phyloP scores from a whole-genome alignment of 92 coral and sea anemone species.

The Muricea muricata region DNA sequence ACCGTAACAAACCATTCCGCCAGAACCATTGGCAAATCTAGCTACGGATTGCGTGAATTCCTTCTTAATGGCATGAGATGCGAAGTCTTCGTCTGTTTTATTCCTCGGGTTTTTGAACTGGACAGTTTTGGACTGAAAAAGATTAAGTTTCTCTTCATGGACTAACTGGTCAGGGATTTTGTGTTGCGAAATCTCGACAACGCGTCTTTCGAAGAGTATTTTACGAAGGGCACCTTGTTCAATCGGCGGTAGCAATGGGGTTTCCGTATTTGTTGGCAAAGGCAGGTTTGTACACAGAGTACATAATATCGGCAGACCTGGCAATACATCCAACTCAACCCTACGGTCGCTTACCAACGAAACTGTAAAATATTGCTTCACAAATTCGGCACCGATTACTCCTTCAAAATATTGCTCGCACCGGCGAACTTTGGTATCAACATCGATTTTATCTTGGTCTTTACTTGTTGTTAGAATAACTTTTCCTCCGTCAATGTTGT shows the following conservation, averaged over 20 bases:
- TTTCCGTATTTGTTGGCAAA: constrained; percentile 31
- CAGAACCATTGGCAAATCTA: constrained; percentile 52
- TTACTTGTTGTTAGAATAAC: background rate
- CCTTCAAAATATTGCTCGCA: background rate
- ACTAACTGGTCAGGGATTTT: constrained; percentile 31
- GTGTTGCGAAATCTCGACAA: constrained; percentile 30
- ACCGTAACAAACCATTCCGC: constrained; percentile 50
- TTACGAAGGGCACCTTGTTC: background rate
- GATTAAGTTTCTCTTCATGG: background rate
- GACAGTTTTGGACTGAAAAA: constrained; percentile 49
- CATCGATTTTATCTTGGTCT: background rate
- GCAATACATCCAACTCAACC: too few relatives aligned
- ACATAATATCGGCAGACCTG: background rate
- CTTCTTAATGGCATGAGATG: constrained; percentile 7
- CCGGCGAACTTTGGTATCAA: too few relatives aligned
- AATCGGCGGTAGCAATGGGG: background rate
- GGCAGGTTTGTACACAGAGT: constrained; percentile 23
- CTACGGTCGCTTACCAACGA: too few relatives aligned
- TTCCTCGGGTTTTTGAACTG: constrained; percentile 37
- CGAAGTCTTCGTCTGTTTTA: constrained; percentile 15
- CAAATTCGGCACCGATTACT: background rate
- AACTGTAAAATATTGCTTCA: background rate
- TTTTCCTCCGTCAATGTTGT: constrained; percentile 25
- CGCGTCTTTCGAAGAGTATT: constrained; percentile 25
- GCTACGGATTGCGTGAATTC: constrained; percentile 25